phyloP scores from a whole-genome alignment of 2,888 invertebrate genomes.

The Caenorhabditis afra region DNA sequence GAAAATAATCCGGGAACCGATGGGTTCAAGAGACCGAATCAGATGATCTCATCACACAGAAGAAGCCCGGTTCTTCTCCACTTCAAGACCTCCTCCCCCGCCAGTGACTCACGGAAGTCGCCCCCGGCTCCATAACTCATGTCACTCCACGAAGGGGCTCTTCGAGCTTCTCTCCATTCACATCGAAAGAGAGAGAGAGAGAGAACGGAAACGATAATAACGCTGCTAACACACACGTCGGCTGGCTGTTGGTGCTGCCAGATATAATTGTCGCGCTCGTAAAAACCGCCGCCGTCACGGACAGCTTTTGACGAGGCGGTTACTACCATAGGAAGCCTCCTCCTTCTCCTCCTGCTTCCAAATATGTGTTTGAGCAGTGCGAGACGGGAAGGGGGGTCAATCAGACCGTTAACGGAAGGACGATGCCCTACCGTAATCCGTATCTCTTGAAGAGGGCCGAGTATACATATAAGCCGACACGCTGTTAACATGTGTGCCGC shows the following conservation, averaged over 20 bases:
- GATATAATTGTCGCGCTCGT: slow-evolving; percentile 55
- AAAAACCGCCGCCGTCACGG: slow-evolving; percentile 20
- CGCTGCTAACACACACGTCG: slow-evolving; percentile 50
- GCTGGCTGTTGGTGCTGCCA: slow-evolving; percentile 24
- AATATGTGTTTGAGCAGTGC: background rate
- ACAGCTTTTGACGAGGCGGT: slow-evolving; percentile 30
- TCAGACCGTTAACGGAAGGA: too few relatives aligned
- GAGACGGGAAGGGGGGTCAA: background rate
- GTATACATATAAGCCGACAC: too few relatives aligned
- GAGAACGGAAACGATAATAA: slow-evolving; percentile 56
- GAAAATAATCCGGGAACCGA: slow-evolving; percentile 26
- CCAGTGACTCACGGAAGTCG: too few relatives aligned
- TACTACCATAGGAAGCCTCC: too few relatives aligned
- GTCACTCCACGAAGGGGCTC: too few relatives aligned
- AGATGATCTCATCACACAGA: background rate
- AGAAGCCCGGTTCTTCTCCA: too few relatives aligned
- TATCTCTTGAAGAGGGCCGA: too few relatives aligned
- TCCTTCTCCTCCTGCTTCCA: too few relatives aligned
- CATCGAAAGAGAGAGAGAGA: too few relatives aligned
- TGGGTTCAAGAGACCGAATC: background rate
- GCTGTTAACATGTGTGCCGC: too few relatives aligned
- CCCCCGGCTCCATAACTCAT: too few relatives aligned
- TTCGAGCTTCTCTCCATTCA: background rate
- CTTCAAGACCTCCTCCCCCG: too few relatives aligned
- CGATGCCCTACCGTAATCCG: background rate